Percentiles rank a stretch among this genome's conserved stretches.
Evolutionary conservation across 37 sponge, comb jelly and placozoan genomes (phyloP).

Genomic region (Theonella swinhoei): DNA sequence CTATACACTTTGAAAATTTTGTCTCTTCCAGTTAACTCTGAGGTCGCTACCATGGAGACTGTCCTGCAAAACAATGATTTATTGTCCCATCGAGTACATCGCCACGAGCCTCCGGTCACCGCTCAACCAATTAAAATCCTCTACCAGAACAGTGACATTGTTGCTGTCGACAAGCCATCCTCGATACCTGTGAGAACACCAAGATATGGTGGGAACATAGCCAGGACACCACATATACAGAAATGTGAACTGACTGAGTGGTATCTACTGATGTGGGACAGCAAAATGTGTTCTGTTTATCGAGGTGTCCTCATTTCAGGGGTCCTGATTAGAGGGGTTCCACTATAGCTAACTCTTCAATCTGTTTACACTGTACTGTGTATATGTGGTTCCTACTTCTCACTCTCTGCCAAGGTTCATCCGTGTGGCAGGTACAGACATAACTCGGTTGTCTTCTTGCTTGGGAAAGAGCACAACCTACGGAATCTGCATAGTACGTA

Average conservation of each 20-base stretch:
- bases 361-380: background rate
- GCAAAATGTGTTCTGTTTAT: too few relatives aligned
- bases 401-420: slow-evolving; percentile 75
- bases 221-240: background rate
- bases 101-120: slow-evolving; percentile 94
- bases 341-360: too few relatives aligned
- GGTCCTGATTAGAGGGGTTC: too few relatives aligned
- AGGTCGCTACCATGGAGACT: slow-evolving; percentile 58
- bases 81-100: slow-evolving; percentile 75
- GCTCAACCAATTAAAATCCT: slow-evolving; percentile 66
- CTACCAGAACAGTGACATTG: slow-evolving; percentile 59
- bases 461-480: slow-evolving; percentile 76
- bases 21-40: slow-evolving; percentile 53
- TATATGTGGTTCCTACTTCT: background rate
- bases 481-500: slow-evolving; percentile 75
- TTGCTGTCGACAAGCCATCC: slow-evolving; percentile 90
- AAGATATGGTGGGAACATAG: too few relatives aligned
- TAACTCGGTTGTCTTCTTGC: slow-evolving; percentile 80
- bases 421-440: slow-evolving; percentile 94
- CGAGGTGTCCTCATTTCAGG: too few relatives aligned
- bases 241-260: background rate
- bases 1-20: background rate
- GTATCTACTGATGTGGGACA: too few relatives aligned
- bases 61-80: slow-evolving; percentile 78
- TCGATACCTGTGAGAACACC: slow-evolving; percentile 85